Evolutionary conservation across 2,113 vertebrate genomes (phyloP).

Genomic region (Phyllostomus discolor): DNA sequence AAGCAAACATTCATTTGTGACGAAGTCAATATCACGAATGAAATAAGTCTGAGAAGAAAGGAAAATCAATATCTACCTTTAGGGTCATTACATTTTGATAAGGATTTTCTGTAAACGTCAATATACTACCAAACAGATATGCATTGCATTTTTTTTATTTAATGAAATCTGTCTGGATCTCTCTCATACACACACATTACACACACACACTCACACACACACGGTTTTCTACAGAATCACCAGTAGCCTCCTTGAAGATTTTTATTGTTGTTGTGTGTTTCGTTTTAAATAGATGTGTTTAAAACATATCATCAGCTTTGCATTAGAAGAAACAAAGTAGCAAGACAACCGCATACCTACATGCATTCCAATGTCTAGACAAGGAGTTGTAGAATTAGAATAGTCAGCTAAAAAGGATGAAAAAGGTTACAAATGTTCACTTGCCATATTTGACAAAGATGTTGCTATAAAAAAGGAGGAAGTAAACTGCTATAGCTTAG

Average conservation of each 20-base stretch:
- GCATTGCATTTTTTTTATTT: not conserved
- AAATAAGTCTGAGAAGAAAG: slow-evolving; percentile 58
- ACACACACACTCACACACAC: not conserved
- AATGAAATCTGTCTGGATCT: slow-evolving; percentile 23
- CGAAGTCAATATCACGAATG: slow-evolving; percentile 61
- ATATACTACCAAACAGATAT: slow-evolving; percentile 51
- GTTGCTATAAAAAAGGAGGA: not conserved
- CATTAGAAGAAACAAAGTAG: not conserved
- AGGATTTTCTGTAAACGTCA: slow-evolving; percentile 67
- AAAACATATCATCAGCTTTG: not conserved
- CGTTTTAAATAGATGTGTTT: not conserved
- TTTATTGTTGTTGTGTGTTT: not conserved
- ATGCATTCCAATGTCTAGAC: not conserved
- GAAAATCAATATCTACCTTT: slow-evolving; percentile 71
- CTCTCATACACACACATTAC: too few species aligned
- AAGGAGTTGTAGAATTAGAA: not conserved
- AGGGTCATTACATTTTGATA: slow-evolving; percentile 72
- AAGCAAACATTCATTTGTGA: slow-evolving; percentile 59
- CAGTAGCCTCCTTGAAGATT: not conserved
- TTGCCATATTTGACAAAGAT: not conserved
- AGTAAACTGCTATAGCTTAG: not conserved
- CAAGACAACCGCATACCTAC: not conserved
- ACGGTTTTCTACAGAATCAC: not conserved
- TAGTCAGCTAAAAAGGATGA: not conserved
- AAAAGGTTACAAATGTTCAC: not conserved